Percentiles rank a stretch among this genome's conserved stretches.
These are phyloP conservation scores for Dolichopus griseipennis DNA, from an alignment of 2,888 invertebrate species.

Conservation along the genomic window DNA sequence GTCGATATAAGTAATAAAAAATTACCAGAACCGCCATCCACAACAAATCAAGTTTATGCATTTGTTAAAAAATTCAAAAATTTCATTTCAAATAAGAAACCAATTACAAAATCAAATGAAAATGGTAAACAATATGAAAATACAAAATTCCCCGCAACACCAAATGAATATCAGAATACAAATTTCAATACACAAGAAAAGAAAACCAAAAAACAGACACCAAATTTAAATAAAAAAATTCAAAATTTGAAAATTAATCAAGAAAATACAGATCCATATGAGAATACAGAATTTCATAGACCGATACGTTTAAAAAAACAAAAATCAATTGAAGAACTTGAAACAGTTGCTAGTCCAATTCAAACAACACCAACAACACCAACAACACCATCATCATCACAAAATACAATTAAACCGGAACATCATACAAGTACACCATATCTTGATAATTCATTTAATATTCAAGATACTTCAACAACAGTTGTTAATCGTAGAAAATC, in stretches of 20 bases:
- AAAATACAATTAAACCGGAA: not conserved
- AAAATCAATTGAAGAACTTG: not conserved
- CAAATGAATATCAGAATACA: slow-evolving; percentile 26
- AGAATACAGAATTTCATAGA: slow-evolving; percentile 31
- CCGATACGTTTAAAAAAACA: slow-evolving; percentile 24
- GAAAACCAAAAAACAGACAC: slow-evolving; percentile 16
- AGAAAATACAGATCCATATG: slow-evolving; percentile 29
- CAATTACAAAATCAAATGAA: slow-evolving; percentile 27
- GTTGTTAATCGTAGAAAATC: slow-evolving; percentile 40
- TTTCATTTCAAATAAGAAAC: slow-evolving; percentile 46
- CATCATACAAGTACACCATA: not conserved
- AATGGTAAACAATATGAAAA: slow-evolving; percentile 37
- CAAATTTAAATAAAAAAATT: slow-evolving; percentile 20
- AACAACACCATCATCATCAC: slow-evolving; percentile 20
- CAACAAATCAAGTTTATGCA: slow-evolving; percentile 52
- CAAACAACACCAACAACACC: slow-evolving; percentile 29
- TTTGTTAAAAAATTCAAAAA: slow-evolving; percentile 60
- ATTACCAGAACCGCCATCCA: slow-evolving; percentile 51
- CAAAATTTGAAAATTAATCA: slow-evolving; percentile 13
- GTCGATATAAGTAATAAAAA: slow-evolving; percentile 47
- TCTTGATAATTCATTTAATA: slow-evolving; percentile 21
- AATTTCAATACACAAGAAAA: not conserved
- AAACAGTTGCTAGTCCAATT: slow-evolving; percentile 27
- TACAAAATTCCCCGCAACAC: slow-evolving; percentile 32
- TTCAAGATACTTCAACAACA: slow-evolving; percentile 20